Base-by-base conservation (phyloP, 2,113 vertebrate species). In the Cyprinus carpio region DNA sequence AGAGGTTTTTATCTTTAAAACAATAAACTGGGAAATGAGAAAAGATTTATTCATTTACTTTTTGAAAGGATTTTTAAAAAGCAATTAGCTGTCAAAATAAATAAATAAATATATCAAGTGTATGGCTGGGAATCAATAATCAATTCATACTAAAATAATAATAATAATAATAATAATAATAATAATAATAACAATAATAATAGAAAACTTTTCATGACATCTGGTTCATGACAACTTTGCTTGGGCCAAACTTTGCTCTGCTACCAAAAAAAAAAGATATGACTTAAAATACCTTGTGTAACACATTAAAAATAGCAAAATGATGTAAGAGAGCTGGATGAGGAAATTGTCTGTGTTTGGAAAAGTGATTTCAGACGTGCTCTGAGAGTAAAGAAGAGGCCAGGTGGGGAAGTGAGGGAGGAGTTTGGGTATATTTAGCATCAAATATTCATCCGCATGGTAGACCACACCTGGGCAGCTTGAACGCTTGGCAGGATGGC, bases 401-500 rank as follows among this genome's bases (percentile, higher is more conserved):
- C 51, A 77, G 60, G 75, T 76, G 83, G 40, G 56, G 83, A 84
- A 65, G 25, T 40, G 37, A 54, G 29, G 75, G 43, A 78, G 83
- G 75, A 29, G 71, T 37, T 64, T 27, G 11, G 20, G 82, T 82
- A 62, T 27, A 54, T 75, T 86, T 86, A 88, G 84, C 62, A 78
- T 34, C 58, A 46, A 80, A 83, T 85, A 84, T 83, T 86, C 85
- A 89, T 88, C 87, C 88, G 81, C 87, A 65, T 31, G 84, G 46
- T 87, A 91, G 91, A 89, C 90, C 85, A 87, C 86, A 83, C 51
- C 75, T 88, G 83, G 85, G 46, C 65, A 56, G 67, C 31, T 51
- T 49, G 82, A 87, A 75, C 88, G 85, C 85, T 77, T 84, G 64
- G 87, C 86, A 76, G 58, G 72, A 43, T 8, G 20, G 72, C 54